These are phyloP conservation scores for Tenodera sinensis DNA, from an alignment of 2,888 invertebrate genomes.

Conservation along the genomic window DNA sequence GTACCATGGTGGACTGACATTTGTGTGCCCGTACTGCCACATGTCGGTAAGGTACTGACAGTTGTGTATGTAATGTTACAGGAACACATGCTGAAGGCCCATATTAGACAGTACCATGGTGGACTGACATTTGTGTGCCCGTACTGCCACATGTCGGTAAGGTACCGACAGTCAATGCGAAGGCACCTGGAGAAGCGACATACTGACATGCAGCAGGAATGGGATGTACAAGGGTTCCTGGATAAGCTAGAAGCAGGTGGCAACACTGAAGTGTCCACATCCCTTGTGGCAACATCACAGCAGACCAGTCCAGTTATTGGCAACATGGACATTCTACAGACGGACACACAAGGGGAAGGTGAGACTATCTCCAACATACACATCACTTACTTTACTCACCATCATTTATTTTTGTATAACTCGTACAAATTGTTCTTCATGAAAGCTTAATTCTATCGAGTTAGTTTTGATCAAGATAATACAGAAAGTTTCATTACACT, in stretches of 20 bases:
- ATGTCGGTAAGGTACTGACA: not conserved
- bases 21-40: constrained; percentile 15
- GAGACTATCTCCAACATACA: too few species aligned
- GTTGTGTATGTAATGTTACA: not conserved
- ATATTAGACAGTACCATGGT: constrained; percentile 13
- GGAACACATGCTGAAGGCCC: constrained; percentile 19
- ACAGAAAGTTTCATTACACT: too few species aligned
- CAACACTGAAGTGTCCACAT: not conserved
- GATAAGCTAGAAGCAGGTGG: not conserved
- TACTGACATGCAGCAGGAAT: not conserved
- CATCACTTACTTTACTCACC: too few species aligned
- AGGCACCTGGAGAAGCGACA: constrained; percentile 14
- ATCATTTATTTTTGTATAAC: too few species aligned
- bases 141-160: constrained; percentile 13
- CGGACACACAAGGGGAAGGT: not conserved
- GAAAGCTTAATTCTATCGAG: too few species aligned
- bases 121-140: constrained; percentile 12
- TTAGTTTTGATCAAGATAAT: too few species aligned
- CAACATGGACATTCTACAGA: too few species aligned
- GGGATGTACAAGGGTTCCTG: not conserved
- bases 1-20: constrained; percentile 10
- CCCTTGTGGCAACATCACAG: too few species aligned
- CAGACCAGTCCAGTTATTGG: not conserved
- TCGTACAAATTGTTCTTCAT: too few species aligned
- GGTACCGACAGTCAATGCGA: constrained; percentile 6